phyloP scores from a whole-genome alignment of 1,140 invertebrate genomes.

The Anastatus disparis region DNA sequence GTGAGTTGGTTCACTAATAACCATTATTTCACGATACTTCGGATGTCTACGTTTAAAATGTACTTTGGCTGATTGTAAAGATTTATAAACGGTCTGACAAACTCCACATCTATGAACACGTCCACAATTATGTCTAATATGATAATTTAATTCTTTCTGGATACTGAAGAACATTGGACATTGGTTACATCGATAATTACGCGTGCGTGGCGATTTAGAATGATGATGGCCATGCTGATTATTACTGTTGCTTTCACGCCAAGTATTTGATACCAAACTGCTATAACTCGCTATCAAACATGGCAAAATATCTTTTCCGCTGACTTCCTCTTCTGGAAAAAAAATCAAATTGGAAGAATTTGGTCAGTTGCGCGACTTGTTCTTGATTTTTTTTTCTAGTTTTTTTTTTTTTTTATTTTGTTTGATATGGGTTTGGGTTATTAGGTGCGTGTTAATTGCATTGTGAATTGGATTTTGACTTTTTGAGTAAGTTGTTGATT shows the following conservation, averaged over 20 bases:
- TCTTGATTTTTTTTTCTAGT: too few species aligned
- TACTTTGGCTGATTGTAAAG: slow-evolving; percentile 52
- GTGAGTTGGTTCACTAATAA: slow-evolving; percentile 16
- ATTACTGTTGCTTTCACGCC: neutral
- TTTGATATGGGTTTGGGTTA: too few species aligned
- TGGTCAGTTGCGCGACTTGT: neutral
- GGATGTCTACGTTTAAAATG: slow-evolving; percentile 54
- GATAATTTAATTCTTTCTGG: slow-evolving; percentile 49
- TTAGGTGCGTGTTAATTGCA: too few species aligned
- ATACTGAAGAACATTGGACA: slow-evolving; percentile 50
- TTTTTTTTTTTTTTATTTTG: too few species aligned
- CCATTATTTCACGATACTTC: neutral
- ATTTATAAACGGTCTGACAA: slow-evolving; percentile 51
- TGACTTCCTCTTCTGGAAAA: slow-evolving; percentile 24
- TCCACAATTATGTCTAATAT: slow-evolving; percentile 53
- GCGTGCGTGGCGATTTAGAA: neutral
- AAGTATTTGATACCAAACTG: neutral
- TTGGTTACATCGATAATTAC: slow-evolving; percentile 40
- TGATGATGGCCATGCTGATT: neutral
- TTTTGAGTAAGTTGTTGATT: too few species aligned
- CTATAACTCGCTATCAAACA: slow-evolving; percentile 3
- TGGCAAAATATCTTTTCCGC: neutral
- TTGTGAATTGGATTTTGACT: too few species aligned
- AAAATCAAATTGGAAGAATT: slow-evolving; percentile 12
- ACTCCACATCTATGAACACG: slow-evolving; percentile 55